Percentiles rank a stretch among this genome's conserved stretches.
phyloP scores from a whole-genome alignment of 2,113 vertebrate species.

The Amblyornis subalaris region DNA sequence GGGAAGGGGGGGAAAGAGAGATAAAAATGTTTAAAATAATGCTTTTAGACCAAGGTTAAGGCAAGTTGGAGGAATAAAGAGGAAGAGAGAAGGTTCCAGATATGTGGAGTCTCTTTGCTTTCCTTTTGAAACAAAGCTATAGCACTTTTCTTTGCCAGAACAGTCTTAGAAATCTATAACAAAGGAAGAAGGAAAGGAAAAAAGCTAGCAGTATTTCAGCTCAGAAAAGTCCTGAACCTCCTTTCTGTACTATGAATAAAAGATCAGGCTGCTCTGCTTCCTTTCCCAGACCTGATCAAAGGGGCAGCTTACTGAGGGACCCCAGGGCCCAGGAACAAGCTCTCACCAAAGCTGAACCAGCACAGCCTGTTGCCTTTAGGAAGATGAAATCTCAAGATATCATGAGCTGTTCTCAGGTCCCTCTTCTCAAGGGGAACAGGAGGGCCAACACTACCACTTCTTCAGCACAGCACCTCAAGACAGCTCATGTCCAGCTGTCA shows the following conservation, averaged over 20 bases:
- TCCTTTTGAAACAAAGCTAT: neutral
- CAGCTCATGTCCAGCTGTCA: neutral
- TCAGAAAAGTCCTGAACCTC: neutral
- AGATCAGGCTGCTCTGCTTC: neutral
- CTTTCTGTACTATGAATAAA: neutral
- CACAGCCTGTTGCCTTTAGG: neutral
- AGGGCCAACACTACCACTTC: neutral
- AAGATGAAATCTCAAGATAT: neutral
- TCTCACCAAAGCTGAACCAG: neutral
- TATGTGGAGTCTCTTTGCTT: neutral
- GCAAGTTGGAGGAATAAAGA: neutral
- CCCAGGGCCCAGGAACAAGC: neutral
- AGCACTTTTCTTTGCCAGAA: neutral
- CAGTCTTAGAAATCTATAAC: neutral
- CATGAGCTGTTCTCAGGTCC: accelerated
- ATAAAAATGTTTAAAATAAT: neutral
- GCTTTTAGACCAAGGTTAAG: neutral
- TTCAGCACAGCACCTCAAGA: neutral
- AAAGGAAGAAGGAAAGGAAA: neutral
- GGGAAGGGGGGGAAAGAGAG: accelerated
- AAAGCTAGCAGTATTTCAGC: neutral
- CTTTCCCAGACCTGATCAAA: neutral
- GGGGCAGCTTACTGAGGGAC: neutral
- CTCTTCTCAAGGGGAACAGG: neutral
- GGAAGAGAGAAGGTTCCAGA: neutral